phyloP scores from a whole-genome alignment of 2,797 vertebrate genomes.

The Coregonus sp. region DNA sequence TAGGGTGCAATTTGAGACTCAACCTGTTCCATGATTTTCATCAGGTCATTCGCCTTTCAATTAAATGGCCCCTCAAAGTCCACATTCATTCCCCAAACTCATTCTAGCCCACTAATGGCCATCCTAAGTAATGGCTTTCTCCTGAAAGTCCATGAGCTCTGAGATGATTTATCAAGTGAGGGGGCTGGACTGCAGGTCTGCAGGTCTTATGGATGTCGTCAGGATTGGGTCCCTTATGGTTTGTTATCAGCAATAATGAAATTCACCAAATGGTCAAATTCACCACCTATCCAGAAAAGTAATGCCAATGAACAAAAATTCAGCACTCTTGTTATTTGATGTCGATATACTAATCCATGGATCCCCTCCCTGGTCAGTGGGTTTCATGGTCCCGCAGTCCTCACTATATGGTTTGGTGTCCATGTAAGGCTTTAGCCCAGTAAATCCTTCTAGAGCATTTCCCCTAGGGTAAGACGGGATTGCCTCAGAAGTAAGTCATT shows the following conservation, averaged over 20 bases:
- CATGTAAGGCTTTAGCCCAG: constrained; percentile 20
- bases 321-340: not conserved
- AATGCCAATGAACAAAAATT: not conserved
- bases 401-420: constrained; percentile 13
- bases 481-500: constrained; percentile 38
- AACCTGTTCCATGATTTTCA: constrained; percentile 32
- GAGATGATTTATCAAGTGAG: constrained; percentile 44
- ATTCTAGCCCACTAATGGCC: constrained; percentile 52
- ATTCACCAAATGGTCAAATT: not conserved
- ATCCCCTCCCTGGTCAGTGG: not conserved
- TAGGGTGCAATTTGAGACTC: not conserved
- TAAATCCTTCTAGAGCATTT: constrained; percentile 34
- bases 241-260: constrained; percentile 6
- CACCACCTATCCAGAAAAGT: not conserved
- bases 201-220: constrained; percentile 12
- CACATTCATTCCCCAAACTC: constrained; percentile 50
- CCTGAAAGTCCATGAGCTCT: constrained; percentile 37
- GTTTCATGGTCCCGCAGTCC: not conserved
- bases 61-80: constrained; percentile 42
- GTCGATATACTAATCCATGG: not conserved
- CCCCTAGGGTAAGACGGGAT: constrained; percentile 34
- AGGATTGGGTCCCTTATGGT: not conserved
- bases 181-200: not conserved
- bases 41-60: constrained; percentile 35
- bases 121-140: constrained; percentile 52